Conservation (phyloP, 2,888 invertebrate species). For the Polietes domitor region DNA sequence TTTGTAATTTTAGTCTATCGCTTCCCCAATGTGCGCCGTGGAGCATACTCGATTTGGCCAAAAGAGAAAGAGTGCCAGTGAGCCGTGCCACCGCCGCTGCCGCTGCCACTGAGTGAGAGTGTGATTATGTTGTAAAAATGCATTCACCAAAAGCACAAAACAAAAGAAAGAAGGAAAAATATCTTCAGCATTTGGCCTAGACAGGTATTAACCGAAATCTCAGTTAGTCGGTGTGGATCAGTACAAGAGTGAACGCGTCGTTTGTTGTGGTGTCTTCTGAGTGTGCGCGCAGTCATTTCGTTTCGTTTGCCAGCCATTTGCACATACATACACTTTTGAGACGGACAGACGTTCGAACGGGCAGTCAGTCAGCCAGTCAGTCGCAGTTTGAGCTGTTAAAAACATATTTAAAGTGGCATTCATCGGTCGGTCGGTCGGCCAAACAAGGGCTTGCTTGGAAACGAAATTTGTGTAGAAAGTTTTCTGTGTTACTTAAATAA, state of each 20-base stretch:
- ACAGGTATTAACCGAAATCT: constrained; percentile 57
- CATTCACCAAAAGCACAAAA: constrained; percentile 6
- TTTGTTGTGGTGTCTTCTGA: constrained; percentile 20
- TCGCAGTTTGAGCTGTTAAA: neutral
- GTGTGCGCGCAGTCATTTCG: neutral
- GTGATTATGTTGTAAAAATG: constrained; percentile 12
- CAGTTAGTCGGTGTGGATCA: constrained; percentile 62
- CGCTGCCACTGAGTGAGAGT: neutral
- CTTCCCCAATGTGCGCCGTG: neutral
- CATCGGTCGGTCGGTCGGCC: constrained; percentile 32
- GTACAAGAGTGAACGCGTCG: constrained; percentile 60
- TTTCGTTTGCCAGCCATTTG: neutral
- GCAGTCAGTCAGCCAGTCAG: neutral
- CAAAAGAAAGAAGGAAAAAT: constrained; percentile 30
- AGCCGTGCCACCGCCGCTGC: neutral
- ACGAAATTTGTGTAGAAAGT: constrained; percentile 22
- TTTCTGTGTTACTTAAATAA: constrained; percentile 9
- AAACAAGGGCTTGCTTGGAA: constrained; percentile 58
- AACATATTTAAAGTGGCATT: constrained; percentile 46
- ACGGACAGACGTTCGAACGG: constrained; percentile 27
- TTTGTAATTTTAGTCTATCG: neutral
- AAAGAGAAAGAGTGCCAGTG: neutral
- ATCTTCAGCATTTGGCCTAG: constrained; percentile 57
- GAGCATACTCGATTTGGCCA: neutral
- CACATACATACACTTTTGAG: neutral